Base-by-base conservation (phyloP, 2,113 vertebrate genomes). In the Ctenomys sociabilis region DNA sequence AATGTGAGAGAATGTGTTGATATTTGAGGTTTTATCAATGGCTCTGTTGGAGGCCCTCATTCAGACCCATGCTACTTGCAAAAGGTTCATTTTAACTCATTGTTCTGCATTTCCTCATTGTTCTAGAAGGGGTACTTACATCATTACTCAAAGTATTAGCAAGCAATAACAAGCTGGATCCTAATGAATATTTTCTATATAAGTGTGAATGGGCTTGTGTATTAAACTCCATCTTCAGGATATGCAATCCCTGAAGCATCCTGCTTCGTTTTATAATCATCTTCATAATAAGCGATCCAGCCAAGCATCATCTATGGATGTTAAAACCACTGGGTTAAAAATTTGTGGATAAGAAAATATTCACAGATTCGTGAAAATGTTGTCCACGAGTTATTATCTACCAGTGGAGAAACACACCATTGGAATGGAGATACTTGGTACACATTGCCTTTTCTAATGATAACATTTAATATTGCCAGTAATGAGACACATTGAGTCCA, bases 181-280 rank as follows among this genome's bases (percentile, higher is more conserved):
- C 12, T 88, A 64, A 52, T 96, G 32, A 85, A 77, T 90, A 81
- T 77, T 92, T 70, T 85, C 35, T 92, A 21, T 66, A 28, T 90
- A 63, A 66, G 2, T 40, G 21, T 63, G 87, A 92, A 28, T 59
- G 22, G 10, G 5, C 3, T 85, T 91, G 72, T 90, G 16, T 21
- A 21, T 24, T 86, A 7, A 21, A 75, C 5, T 85, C 24, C 78
- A 14, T 52, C 30, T 88, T 21, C 16, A 80, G 43, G 21, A 17
- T 87, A 9, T 32, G 5, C 6, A 85, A 63, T 93, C 0, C 59
- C 43, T 57, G 43, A 68, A 77, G 37, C 35, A 26, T 57, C 28
- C 59, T 93, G 32, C 26, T 95, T 92, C 70, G 24, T 88, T 95
- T 94, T 86, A 64, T 12, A 68, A 63, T 80, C 3, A 82, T 5